Conservation (phyloP, 2,888 invertebrate genomes). For the Lasioglossum oenotherae region DNA sequence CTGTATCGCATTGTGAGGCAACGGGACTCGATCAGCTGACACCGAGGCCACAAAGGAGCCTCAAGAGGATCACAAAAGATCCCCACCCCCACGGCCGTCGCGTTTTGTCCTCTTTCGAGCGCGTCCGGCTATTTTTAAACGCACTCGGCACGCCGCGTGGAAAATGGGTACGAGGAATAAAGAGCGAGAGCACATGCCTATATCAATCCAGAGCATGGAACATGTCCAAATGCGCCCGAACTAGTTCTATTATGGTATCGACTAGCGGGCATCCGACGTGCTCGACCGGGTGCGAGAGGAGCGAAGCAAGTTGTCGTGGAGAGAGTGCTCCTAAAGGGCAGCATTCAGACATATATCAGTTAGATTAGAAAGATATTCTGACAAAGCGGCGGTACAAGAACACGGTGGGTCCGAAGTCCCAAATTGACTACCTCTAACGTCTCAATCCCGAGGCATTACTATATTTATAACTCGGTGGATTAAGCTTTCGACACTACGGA, state of each 20-base stretch:
- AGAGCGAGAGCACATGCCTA: conserved; percentile 28
- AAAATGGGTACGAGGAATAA: conserved; percentile 46
- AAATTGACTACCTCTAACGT: neutral
- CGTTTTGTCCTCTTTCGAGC: conserved; percentile 30
- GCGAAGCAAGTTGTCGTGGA: neutral
- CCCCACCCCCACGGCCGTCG: neutral
- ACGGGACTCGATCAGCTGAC: conserved; percentile 41
- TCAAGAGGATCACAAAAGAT: neutral
- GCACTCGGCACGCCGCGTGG: conserved; percentile 25
- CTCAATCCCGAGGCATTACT: neutral
- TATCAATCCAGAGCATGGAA: conserved; percentile 46
- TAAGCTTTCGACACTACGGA: neutral
- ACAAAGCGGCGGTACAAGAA: too few relatives aligned
- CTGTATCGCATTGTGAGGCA: conserved; percentile 14
- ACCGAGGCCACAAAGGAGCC: conserved; percentile 1
- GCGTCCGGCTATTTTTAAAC: conserved; percentile 54
- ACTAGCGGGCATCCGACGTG: neutral
- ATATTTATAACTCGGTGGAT: neutral
- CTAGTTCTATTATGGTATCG: conserved; percentile 39
- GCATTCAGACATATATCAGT: too few relatives aligned
- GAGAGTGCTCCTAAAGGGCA: neutral
- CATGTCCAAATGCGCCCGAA: conserved; percentile 38
- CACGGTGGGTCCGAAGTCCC: neutral
- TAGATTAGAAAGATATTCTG: too few relatives aligned
- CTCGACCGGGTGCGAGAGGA: neutral